Conservation (phyloP, 35 echinoderm and acorn worm genomes). For the Eucidaris tribuloides region DNA sequence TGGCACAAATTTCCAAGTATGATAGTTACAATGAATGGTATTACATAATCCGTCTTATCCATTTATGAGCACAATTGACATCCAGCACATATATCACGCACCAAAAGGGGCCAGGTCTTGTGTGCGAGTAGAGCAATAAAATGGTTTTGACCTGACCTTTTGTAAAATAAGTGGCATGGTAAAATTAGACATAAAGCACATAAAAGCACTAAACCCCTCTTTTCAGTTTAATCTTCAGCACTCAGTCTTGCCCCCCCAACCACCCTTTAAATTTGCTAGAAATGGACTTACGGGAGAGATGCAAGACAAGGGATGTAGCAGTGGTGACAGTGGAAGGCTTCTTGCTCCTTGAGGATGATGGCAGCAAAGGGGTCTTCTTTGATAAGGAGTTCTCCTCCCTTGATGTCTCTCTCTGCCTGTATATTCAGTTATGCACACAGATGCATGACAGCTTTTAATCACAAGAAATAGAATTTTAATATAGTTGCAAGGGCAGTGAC, state of each 20-base stretch:
- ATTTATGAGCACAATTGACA: too few relatives aligned
- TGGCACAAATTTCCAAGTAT: too few relatives aligned
- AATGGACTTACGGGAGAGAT: slow-evolving; percentile 45
- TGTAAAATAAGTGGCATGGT: too few relatives aligned
- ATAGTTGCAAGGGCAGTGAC: not conserved
- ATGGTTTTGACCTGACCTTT: too few relatives aligned
- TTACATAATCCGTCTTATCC: too few relatives aligned
- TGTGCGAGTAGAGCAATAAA: too few relatives aligned
- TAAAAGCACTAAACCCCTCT: not conserved
- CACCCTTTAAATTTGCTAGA: not conserved
- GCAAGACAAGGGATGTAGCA: slow-evolving; percentile 30
- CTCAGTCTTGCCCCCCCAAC: not conserved
- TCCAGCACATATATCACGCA: too few relatives aligned
- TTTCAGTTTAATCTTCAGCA: not conserved
- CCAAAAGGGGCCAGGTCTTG: too few relatives aligned
- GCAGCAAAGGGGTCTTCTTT: slow-evolving; percentile 67
- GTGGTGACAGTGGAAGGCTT: slow-evolving; percentile 63
- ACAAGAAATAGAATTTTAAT: not conserved
- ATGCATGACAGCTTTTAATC: not conserved
- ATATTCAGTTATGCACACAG: not conserved
- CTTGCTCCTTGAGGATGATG: slow-evolving; percentile 31
- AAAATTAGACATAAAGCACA: not conserved
- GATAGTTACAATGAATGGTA: too few relatives aligned
- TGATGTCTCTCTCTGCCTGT: slow-evolving; percentile 49
- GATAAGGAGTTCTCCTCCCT: slow-evolving; percentile 64